Conservation (phyloP, 2,113 vertebrate genomes). For the Ceuthmochares aereus region DNA sequence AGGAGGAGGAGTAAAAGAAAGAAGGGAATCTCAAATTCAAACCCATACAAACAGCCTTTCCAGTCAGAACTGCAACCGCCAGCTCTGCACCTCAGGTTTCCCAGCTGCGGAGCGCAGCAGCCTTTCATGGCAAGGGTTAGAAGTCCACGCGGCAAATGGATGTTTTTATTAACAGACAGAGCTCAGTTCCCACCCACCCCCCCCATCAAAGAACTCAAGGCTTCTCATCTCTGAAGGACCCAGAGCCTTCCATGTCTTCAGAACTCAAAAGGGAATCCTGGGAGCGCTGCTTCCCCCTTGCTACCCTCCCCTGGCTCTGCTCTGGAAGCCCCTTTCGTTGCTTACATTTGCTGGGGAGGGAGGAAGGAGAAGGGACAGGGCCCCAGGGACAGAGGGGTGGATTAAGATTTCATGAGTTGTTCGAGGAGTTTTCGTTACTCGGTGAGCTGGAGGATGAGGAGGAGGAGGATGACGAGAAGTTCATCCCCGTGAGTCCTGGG, state of each 20-base stretch:
- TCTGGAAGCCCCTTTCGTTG: slow-evolving; percentile 21
- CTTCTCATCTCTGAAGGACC: slow-evolving; percentile 47
- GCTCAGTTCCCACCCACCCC: not conserved
- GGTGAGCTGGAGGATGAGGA: slow-evolving; percentile 89
- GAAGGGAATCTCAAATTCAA: slow-evolving; percentile 16
- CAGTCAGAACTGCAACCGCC: not conserved
- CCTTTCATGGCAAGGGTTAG: not conserved
- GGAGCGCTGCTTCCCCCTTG: not conserved
- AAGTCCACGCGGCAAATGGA: slow-evolving; percentile 32
- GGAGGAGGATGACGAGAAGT: slow-evolving; percentile 89
- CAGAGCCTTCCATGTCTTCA: not conserved
- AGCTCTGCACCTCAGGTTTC: not conserved
- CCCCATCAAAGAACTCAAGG: slow-evolving; percentile 33
- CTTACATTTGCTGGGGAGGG: not conserved
- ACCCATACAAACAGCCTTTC: slow-evolving; percentile 39
- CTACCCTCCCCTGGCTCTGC: not conserved
- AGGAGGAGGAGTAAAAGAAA: not conserved
- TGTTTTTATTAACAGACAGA: slow-evolving; percentile 35
- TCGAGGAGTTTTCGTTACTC: slow-evolving; percentile 88
- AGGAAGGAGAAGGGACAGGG: not conserved
- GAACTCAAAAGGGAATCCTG: slow-evolving; percentile 10
- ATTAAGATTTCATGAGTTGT: slow-evolving; percentile 87
- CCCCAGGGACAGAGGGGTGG: not conserved
- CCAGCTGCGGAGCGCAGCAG: not conserved
- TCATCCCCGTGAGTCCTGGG: slow-evolving; percentile 90